Evolutionary conservation across 2,113 vertebrate species (phyloP).

Genomic region (Patagioenas fasciata): DNA sequence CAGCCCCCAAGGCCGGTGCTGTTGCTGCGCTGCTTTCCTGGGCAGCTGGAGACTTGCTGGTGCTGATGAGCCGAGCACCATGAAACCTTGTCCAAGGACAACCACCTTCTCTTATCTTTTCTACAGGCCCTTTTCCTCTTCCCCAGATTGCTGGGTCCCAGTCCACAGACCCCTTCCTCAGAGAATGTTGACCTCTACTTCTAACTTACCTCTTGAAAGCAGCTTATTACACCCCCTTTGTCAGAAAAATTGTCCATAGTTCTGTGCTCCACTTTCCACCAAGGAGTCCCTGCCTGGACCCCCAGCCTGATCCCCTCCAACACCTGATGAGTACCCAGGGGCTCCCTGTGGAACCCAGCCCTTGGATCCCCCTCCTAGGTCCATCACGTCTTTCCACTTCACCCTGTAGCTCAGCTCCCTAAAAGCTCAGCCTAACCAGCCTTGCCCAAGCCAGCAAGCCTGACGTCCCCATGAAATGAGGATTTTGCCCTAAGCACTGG

Average conservation of each 20-base stretch:
- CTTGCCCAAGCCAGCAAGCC: background rate
- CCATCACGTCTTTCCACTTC: background rate
- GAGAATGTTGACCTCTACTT: background rate
- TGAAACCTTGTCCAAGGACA: background rate
- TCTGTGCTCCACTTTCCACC: background rate
- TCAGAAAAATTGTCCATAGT: background rate
- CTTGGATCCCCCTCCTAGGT: background rate
- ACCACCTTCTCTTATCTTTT: background rate
- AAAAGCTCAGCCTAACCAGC: background rate
- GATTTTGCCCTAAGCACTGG: background rate
- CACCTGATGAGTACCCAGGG: fast-evolving
- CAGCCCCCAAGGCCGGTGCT: background rate
- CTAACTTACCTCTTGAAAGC: background rate
- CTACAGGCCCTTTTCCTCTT: background rate
- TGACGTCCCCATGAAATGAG: background rate
- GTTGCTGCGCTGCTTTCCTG: background rate
- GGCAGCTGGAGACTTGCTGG: background rate
- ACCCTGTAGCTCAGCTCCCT: background rate
- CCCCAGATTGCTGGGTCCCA: background rate
- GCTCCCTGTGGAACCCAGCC: background rate
- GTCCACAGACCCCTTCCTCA: background rate
- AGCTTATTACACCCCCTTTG: background rate
- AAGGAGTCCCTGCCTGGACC: background rate
- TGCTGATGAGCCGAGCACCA: background rate
- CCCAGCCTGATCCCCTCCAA: background rate